Evolutionary conservation across 2,888 invertebrate genomes (phyloP), one percentile per base, ranked within the genome.

Genomic region (Seira sanloemensis): DNA sequence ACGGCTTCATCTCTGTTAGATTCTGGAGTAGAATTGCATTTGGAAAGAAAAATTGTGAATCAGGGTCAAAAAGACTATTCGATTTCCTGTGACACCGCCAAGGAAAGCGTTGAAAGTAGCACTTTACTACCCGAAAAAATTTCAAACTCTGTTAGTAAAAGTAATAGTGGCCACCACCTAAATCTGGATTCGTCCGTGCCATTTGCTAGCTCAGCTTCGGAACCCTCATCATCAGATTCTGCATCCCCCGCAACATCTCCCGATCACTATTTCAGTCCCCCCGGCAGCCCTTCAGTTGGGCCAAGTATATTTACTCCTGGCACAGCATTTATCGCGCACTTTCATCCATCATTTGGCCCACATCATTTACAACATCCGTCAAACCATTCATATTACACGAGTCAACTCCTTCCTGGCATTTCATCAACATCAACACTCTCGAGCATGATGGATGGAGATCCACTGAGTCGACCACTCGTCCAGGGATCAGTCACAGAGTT

Each of bases 381-480:
- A 19, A 25, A 24, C 16, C 50, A 25, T 26, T 66, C 27, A 18
- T 24, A 46, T 78, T 75, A 65, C 75, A 68, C 37, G 37, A 37
- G 37, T 19, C 79, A 65, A 23, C 58, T 79, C 1, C 50, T 76
- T 7, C 50, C 80, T 21, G 25, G 27, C 12, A 27, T 65, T 58
- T 5, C 26, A 9, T 23, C 67, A 18, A 69, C 85, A 46, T 24
- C 80, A 24, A 67, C 73, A 4, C 54, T 71, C n/a, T n/a, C n/a
- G 50, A 76, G 50, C 65, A 82, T 83, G 72, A 82, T 78, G 75
- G 82, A 82, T 26, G 71, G 77, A 0, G 87, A 87, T 23, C 83
- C 87, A 21, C 75, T 88, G 7, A 88, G 87, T 84, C 74, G 87
- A 21, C 88, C 88, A 12, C 72, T 88, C 66, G 78, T 84, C 19